These are phyloP conservation scores for Serranus cabrilla DNA, from an alignment of 2,797 vertebrate genomes.

Conservation along the genomic window DNA sequence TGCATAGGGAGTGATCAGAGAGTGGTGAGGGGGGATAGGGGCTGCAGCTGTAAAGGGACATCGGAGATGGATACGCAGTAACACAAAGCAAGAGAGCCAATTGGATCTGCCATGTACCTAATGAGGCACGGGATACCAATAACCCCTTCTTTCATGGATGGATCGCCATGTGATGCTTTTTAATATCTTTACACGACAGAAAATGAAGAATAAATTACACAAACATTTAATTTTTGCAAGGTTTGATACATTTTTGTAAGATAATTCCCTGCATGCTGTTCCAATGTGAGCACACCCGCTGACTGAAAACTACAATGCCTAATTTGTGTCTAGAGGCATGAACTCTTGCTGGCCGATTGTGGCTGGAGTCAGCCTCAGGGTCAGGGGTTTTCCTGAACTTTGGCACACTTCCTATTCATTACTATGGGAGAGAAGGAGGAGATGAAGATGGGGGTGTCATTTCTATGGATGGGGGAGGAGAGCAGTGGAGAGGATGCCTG, in stretches of 20 bases:
- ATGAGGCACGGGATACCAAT: conserved; percentile 7
- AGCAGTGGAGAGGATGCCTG: conserved; percentile 41
- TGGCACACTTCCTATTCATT: conserved; percentile 74
- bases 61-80: conserved; percentile 21
- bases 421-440: conserved; percentile 44
- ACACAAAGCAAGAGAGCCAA: conserved; percentile 36
- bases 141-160: conserved; percentile 2
- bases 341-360: conserved; percentile 28
- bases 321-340: conserved; percentile 23
- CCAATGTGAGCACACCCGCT: not conserved
- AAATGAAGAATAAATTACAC: not conserved
- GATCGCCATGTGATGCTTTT: conserved; percentile 15
- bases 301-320: conserved; percentile 13
- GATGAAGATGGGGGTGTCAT: conserved; percentile 30
- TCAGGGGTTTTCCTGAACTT: conserved; percentile 76
- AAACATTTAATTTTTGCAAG: not conserved
- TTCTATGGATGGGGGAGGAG: conserved; percentile 53
- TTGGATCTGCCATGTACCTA: conserved; percentile 28
- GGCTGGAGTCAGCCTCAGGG: conserved; percentile 40
- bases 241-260: not conserved
- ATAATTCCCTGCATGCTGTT: not conserved
- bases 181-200: not conserved
- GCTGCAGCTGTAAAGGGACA: conserved; percentile 14
- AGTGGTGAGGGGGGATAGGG: conserved; percentile 15
- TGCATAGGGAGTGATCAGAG: conserved; percentile 70